Evolutionary conservation across 2,797 vertebrate species (phyloP).

Genomic region (Rhinophrynus dorsalis): DNA sequence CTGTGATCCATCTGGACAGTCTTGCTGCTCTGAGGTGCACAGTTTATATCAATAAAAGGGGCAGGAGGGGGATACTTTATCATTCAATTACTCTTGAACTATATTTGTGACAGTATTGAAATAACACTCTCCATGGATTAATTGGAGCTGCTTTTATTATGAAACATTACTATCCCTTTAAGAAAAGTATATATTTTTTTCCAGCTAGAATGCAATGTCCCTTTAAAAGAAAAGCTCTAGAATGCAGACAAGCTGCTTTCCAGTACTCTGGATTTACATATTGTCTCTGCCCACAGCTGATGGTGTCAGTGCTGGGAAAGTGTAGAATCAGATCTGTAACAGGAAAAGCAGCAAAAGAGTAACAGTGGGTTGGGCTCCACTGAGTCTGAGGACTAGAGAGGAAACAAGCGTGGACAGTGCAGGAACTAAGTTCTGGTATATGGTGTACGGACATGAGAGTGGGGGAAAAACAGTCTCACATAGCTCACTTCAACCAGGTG

Average conservation of each 20-base stretch:
- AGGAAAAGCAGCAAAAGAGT: slow-evolving; percentile 6
- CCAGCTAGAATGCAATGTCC: too few species aligned
- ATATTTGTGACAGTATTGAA: too few species aligned
- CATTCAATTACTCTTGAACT: too few species aligned
- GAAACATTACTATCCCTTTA: too few species aligned
- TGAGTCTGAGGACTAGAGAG: neutral
- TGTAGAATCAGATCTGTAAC: neutral
- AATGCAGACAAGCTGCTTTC: neutral
- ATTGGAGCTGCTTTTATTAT: too few species aligned
- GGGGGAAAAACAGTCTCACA: neutral
- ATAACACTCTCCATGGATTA: too few species aligned
- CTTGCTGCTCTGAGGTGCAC: too few species aligned
- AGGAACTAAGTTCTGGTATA: neutral
- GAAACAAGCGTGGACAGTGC: neutral
- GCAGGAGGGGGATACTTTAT: too few species aligned
- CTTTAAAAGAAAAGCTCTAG: too few species aligned
- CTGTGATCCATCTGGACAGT: too few species aligned
- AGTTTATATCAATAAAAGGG: too few species aligned
- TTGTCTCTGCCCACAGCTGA: neutral
- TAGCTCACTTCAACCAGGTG: neutral
- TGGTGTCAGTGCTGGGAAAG: slow-evolving; percentile 32
- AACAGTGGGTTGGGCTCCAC: slow-evolving; percentile 1
- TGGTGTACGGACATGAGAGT: neutral
- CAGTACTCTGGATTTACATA: neutral
- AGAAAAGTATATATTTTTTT: too few species aligned